Evolutionary conservation across 2,797 vertebrate genomes (phyloP), one percentile per base, ranked within the genome.

Genomic region (Ibycter americanus): DNA sequence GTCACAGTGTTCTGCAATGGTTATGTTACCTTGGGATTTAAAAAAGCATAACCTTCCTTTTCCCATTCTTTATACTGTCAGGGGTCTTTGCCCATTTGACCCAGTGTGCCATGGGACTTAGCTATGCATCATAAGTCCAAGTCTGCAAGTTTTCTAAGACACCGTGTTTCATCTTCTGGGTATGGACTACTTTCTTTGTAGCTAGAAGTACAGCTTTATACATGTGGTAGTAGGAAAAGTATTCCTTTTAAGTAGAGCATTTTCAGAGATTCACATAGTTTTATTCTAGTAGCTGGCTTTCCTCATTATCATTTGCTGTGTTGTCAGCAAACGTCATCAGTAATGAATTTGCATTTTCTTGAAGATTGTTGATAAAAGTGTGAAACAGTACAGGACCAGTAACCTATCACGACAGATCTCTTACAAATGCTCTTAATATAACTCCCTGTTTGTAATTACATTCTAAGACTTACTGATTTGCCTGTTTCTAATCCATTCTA

Each of bases 401-500:
- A 89, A 87, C 92, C 80, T 92, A 80, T 91, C 89, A 80, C 0
- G 0, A 65, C 72, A 92, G 67, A 85, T 93, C 49, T 87, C 78
- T 70, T 92, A 59, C n/a, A 93, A 83, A 83, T 92, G 71, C 47
- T 79, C 87, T 56, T 94, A 91, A 89, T 94, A 26, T 70, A 93
- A 77, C 81, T 96, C 95, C 82, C 91, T 96, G 89, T 94, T 96
- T 96, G 96, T 94, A 92, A 55, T 96, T 96, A 94, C 89, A 68
- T 95, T 85, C 91, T 91, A 84, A 93, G 94, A 93, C 84, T 91
- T 92, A 89, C 93, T 93, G 96, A 96, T 96, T 96, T 96, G 87
- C 88, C 96, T 96, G 96, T 89, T 96, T 91, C 95, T 97, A 97
- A 96, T 97, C 94, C 95, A 89, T 97, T 96, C 92, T 95, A 96